Evolutionary conservation across 2,888 invertebrate genomes (phyloP).

Genomic region (Pimpla rufipes): DNA sequence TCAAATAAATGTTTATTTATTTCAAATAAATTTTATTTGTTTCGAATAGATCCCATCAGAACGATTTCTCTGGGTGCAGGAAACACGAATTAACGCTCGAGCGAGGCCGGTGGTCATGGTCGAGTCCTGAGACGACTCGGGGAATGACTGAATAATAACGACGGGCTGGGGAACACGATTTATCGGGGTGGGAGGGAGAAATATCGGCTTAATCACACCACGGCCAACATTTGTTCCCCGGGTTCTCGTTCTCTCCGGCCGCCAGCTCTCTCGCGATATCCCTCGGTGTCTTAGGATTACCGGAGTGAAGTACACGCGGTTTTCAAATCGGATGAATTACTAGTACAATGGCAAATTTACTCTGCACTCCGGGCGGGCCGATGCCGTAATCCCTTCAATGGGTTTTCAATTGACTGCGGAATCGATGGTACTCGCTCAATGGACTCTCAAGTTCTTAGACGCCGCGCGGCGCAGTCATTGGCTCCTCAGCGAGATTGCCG

Average conservation of each 20-base stretch:
- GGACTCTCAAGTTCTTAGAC: background rate
- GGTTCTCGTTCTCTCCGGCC: background rate
- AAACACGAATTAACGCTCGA: too few species aligned
- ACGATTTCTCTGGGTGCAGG: too few species aligned
- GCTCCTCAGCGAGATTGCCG: background rate
- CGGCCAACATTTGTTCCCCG: background rate
- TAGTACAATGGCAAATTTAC: slow-evolving; percentile 49
- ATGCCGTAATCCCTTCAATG: background rate
- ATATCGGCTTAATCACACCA: background rate
- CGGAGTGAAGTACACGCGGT: slow-evolving; percentile 3
- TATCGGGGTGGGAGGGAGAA: background rate
- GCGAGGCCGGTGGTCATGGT: background rate
- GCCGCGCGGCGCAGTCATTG: background rate
- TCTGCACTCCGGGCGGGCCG: background rate
- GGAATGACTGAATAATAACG: background rate
- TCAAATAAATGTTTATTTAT: too few species aligned
- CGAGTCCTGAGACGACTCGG: background rate
- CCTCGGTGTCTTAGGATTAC: background rate
- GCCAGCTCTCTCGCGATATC: background rate
- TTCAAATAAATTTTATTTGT: too few species aligned
- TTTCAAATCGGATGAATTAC: slow-evolving; percentile 12
- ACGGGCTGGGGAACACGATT: background rate
- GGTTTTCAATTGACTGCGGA: slow-evolving; percentile 21
- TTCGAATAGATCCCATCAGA: too few species aligned
- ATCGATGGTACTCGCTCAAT: slow-evolving; percentile 4